Evolutionary conservation across 2,113 vertebrate species (phyloP).

Genomic region (Theristicus caerulescens): DNA sequence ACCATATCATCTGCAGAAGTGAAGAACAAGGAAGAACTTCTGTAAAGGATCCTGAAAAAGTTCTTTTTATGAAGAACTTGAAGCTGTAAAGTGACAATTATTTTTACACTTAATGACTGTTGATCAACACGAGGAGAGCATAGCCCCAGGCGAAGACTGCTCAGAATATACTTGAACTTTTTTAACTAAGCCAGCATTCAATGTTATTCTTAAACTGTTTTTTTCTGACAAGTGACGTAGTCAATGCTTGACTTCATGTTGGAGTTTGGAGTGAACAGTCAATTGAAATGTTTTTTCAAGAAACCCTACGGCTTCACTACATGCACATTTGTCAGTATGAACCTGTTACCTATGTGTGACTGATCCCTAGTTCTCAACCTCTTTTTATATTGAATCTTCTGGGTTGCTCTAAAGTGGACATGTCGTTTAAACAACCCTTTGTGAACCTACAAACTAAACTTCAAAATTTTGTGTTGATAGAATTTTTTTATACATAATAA

Average conservation of each 20-base stretch:
- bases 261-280: constrained; percentile 4
- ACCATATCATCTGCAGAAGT: neutral
- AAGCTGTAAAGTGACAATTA: neutral
- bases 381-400: neutral
- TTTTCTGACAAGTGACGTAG: constrained; percentile 1
- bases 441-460: neutral
- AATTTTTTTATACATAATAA: neutral
- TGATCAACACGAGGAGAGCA: neutral
- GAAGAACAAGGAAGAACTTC: neutral
- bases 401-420: neutral
- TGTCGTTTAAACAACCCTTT: neutral
- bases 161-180: neutral
- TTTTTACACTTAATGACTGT: neutral
- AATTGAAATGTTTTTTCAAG: neutral
- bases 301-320: neutral
- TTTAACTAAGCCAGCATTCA: neutral
- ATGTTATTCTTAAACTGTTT: constrained; percentile 15
- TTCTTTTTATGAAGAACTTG: neutral
- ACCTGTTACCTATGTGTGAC: neutral
- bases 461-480: neutral
- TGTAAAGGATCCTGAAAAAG: neutral
- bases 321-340: neutral
- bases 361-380: neutral
- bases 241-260: neutral
- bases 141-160: neutral